A percentile compares a stretch with the other conserved stretches of the same genome.
Evolutionary conservation across 2,113 vertebrate genomes (phyloP).

Genomic region (Oncorhynchus gorbuscha): DNA sequence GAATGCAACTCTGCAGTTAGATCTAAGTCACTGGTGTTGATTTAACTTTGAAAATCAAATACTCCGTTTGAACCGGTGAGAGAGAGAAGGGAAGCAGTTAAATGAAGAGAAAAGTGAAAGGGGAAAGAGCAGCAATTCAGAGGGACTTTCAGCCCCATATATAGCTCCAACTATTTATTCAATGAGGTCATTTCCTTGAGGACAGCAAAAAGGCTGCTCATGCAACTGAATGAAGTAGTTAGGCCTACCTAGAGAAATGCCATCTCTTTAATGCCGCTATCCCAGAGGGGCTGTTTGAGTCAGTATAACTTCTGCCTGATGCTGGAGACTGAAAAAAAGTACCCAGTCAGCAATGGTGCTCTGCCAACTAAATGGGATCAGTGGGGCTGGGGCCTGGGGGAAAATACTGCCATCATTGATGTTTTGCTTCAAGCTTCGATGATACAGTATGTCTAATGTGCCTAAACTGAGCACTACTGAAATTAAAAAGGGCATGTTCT

Average conservation of each 20-base stretch:
- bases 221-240: constrained; percentile 38
- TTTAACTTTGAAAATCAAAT: background rate
- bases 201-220: constrained; percentile 35
- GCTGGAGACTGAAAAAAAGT: too few species aligned
- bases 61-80: background rate
- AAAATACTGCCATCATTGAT: too few species aligned
- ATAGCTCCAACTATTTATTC: constrained; percentile 66
- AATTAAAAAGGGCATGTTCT: too few species aligned
- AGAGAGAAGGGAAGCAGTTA: background rate
- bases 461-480: too few species aligned
- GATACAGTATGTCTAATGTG: too few species aligned
- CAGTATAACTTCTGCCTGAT: background rate
- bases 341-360: too few species aligned
- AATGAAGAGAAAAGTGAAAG: constrained; percentile 48
- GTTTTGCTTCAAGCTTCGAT: too few species aligned
- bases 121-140: constrained; percentile 55
- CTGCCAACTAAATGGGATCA: too few species aligned
- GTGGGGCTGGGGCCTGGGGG: too few species aligned
- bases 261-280: constrained; percentile 28
- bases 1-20: too few species aligned
- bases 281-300: constrained; percentile 24
- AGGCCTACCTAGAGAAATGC: constrained; percentile 22
- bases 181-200: constrained; percentile 68
- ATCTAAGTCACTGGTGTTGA: too few species aligned
- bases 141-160: constrained; percentile 56